Evolutionary conservation across 2,113 vertebrate species (phyloP).

Genomic region (Cercopithecus mona): DNA sequence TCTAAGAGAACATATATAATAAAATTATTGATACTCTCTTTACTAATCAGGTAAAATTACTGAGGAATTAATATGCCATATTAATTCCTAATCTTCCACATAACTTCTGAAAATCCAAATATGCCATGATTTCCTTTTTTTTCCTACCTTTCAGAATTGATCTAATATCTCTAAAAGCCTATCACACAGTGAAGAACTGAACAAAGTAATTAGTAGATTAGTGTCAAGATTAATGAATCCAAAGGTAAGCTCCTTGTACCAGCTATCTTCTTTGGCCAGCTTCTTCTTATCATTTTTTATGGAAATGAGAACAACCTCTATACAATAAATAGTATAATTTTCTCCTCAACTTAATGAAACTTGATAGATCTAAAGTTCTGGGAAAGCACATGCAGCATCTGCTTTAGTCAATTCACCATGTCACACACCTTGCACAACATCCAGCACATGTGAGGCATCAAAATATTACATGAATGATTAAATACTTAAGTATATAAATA

Average conservation of each 20-base stretch:
- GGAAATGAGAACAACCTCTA: slow-evolving; percentile 1
- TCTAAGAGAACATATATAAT: neutral
- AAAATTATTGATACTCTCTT: neutral
- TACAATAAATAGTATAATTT: neutral
- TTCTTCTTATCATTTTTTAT: slow-evolving; percentile 12
- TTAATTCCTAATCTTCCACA: neutral
- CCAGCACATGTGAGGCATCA: neutral
- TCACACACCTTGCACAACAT: neutral
- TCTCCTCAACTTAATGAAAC: neutral
- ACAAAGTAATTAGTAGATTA: neutral
- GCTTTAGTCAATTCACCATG: neutral
- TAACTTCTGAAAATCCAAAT: slow-evolving; percentile 28
- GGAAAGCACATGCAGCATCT: neutral
- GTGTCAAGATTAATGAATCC: slow-evolving; percentile 6
- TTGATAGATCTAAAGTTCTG: neutral
- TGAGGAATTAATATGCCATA: neutral
- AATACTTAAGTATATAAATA: neutral
- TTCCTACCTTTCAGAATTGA: neutral
- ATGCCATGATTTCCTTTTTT: neutral
- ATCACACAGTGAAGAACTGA: neutral
- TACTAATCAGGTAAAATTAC: neutral
- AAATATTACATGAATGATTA: neutral
- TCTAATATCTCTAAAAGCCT: neutral
- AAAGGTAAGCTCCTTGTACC: neutral
- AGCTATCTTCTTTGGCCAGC: neutral